Evolutionary conservation across 2,888 invertebrate genomes (phyloP).

Genomic region (Heliconius ismenius): DNA sequence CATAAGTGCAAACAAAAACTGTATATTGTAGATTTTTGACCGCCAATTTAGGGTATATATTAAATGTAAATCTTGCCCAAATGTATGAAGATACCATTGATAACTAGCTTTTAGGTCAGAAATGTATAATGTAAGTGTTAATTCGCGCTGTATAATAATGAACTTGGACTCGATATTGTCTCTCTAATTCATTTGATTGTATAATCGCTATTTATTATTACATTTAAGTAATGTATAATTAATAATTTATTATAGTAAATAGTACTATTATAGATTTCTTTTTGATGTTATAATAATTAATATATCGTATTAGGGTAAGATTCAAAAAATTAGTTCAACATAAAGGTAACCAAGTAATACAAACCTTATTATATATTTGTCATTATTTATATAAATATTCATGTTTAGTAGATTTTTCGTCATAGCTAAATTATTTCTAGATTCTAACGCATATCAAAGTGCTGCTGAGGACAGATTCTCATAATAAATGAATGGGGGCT

Average conservation of each 20-base stretch:
- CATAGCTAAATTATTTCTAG: constrained; percentile 76
- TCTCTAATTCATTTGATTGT: constrained; percentile 76
- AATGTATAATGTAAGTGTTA: constrained; percentile 10
- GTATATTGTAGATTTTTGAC: constrained; percentile 30
- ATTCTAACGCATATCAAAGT: constrained; percentile 75
- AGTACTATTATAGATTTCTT: constrained; percentile 77
- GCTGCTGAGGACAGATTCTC: constrained; percentile 63
- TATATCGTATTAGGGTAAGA: constrained; percentile 77
- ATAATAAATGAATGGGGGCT: constrained; percentile 61
- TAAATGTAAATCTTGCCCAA: constrained; percentile 1
- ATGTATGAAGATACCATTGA: not conserved
- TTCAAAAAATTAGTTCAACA: constrained; percentile 74
- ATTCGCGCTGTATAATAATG: constrained; percentile 28
- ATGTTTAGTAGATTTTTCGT: constrained; percentile 65
- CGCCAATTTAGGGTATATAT: constrained; percentile 22
- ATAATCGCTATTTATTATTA: constrained; percentile 81
- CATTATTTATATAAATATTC: constrained; percentile 69
- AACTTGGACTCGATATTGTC: constrained; percentile 75
- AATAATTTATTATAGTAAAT: constrained; percentile 79
- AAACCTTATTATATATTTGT: constrained; percentile 57
- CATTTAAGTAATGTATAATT: constrained; percentile 78
- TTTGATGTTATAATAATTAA: constrained; percentile 76
- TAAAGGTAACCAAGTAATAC: constrained; percentile 63
- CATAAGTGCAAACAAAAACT: constrained; percentile 24
- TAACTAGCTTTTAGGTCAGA: not conserved